Conservation (phyloP, 2,113 vertebrate species). For the Dinomys branickii region DNA sequence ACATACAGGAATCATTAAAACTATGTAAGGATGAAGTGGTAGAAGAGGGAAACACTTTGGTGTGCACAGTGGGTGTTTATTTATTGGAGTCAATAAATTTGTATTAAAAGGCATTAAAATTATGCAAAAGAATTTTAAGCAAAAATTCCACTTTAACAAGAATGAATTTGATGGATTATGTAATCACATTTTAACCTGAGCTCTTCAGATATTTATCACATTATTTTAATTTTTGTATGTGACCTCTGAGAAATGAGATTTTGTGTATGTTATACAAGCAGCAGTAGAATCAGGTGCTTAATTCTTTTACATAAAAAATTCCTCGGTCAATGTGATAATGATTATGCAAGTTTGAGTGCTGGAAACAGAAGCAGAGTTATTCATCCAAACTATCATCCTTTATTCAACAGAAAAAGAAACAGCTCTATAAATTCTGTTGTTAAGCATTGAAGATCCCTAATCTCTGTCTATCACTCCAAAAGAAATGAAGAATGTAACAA, state of each 20-base stretch:
- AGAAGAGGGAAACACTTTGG: not conserved
- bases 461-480: not conserved
- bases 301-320: not conserved
- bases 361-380: not conserved
- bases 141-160: not conserved
- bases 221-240: not conserved
- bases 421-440: not conserved
- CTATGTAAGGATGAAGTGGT: not conserved
- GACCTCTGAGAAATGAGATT: conserved; percentile 18
- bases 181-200: not conserved
- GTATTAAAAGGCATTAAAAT: not conserved
- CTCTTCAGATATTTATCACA: not conserved
- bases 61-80: not conserved
- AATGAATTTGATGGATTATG: not conserved
- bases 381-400: conserved; percentile 22
- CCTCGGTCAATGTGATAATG: not conserved
- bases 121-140: not conserved
- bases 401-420: not conserved
- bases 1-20: not conserved
- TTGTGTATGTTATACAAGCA: not conserved
- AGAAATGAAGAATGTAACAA: not conserved
- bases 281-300: not conserved
- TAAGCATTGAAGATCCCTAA: not conserved
- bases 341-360: not conserved
- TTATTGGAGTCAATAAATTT: not conserved